A percentile compares a stretch with the other conserved stretches of the same genome.
These are phyloP conservation scores for Tragulus kanchil DNA, from an alignment of 2,113 vertebrate genomes.

Conservation along the genomic window DNA sequence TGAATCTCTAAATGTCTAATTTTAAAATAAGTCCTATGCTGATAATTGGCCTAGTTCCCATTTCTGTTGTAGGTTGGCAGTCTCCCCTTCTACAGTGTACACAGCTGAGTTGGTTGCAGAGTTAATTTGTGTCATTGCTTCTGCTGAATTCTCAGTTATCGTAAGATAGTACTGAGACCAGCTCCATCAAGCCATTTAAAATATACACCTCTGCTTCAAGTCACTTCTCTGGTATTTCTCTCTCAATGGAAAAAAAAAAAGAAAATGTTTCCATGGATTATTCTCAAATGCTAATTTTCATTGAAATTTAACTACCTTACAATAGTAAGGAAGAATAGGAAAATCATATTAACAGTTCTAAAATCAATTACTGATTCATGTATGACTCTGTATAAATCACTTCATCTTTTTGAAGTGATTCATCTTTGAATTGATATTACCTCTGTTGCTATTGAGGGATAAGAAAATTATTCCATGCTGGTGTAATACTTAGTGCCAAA, in stretches of 20 bases:
- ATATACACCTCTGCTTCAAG: not conserved
- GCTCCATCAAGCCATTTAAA: constrained; percentile 28
- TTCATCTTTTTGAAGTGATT: constrained; percentile 48
- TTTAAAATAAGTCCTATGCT: constrained; percentile 36
- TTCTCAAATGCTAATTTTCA: constrained; percentile 58
- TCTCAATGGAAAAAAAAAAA: not conserved
- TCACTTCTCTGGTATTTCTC: constrained; percentile 46
- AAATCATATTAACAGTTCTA: constrained; percentile 22
- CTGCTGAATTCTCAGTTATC: not conserved
- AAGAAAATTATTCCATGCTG: constrained; percentile 50
- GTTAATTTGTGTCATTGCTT: not conserved
- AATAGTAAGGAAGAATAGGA: constrained; percentile 25
- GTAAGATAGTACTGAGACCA: not conserved
- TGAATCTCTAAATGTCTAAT: constrained; percentile 50
- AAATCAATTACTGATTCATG: constrained; percentile 37
- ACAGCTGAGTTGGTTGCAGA: not conserved
- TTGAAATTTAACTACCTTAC: constrained; percentile 42
- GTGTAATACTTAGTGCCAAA: constrained; percentile 47
- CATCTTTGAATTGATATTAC: constrained; percentile 25
- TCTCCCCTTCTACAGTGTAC: not conserved
- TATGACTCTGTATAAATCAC: not conserved
- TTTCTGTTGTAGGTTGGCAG: constrained; percentile 32
- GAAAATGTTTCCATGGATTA: not conserved
- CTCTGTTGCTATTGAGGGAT: not conserved
- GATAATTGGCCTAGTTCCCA: not conserved